phyloP scores from a whole-genome alignment of 2,888 invertebrate species.

The Rhagium mordax region DNA sequence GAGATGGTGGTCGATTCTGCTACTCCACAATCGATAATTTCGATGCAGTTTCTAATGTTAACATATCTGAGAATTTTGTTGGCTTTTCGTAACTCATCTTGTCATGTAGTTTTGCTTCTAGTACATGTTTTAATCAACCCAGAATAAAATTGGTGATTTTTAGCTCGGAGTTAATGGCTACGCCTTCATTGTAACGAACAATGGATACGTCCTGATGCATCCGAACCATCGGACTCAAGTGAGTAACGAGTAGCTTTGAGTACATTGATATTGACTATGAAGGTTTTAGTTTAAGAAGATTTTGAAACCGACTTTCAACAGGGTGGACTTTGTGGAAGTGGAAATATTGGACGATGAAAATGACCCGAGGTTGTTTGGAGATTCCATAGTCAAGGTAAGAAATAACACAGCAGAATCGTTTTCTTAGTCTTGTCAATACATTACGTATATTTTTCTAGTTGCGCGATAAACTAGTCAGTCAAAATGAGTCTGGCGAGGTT shows the following conservation, averaged over 20 bases:
- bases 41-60: no score
- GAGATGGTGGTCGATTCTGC: no score
- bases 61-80: no score
- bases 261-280: no score
- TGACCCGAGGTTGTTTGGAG: conserved; percentile 84
- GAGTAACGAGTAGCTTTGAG: conserved; percentile 55
- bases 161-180: conserved; percentile 97
- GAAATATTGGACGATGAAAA: conserved; percentile 82
- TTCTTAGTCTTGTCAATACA: no score
- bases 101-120: no score
- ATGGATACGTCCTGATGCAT: conserved; percentile 95
- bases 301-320: conserved; percentile 95
- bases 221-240: conserved; percentile 96
- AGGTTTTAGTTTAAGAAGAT: conserved; percentile 70
- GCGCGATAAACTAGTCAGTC: conserved; percentile 68
- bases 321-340: conserved; percentile 96
- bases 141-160: conserved; percentile 61
- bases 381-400: conserved; percentile 63
- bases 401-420: no score
- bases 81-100: no score
- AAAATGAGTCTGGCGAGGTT: conserved; percentile 72
- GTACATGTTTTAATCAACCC: no score
- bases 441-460: conserved; percentile 53
- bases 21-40: no score
- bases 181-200: conserved; percentile 96